Evolutionary conservation across 2,113 vertebrate genomes (phyloP).

Genomic region (Poecilia latipinna): DNA sequence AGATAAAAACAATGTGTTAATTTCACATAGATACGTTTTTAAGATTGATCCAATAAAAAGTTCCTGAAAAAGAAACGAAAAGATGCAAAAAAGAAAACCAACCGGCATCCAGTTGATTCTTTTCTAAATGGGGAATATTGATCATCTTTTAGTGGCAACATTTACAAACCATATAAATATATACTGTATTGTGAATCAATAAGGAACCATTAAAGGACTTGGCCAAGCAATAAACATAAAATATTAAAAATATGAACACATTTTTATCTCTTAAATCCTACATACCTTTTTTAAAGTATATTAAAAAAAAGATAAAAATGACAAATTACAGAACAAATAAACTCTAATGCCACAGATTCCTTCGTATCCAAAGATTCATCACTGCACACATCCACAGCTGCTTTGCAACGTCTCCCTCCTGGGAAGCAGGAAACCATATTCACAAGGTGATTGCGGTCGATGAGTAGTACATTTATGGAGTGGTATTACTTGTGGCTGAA

Average conservation of each 20-base stretch:
- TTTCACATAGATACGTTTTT: neutral
- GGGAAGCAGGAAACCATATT: neutral
- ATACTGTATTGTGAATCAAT: neutral
- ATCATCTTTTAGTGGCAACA: neutral
- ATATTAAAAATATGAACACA: neutral
- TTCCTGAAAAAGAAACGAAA: neutral
- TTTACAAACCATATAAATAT: neutral
- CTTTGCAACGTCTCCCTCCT: neutral
- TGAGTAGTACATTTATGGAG: neutral
- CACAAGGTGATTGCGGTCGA: neutral
- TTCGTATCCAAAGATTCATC: neutral
- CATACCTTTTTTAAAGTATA: too few species aligned
- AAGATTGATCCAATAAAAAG: neutral
- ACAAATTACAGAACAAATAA: neutral
- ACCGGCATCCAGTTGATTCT: neutral
- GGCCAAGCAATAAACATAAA: neutral
- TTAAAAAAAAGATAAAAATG: neutral
- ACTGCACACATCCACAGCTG: neutral
- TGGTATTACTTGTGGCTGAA: constrained; percentile 1
- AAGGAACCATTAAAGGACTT: neutral
- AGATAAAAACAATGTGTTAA: constrained; percentile 4
- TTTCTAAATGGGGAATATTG: neutral
- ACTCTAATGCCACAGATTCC: neutral
- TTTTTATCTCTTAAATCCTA: neutral
- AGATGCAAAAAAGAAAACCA: neutral